Base-by-base conservation (phyloP, 1,140 invertebrate genomes). In the Drosophila takahashii region DNA sequence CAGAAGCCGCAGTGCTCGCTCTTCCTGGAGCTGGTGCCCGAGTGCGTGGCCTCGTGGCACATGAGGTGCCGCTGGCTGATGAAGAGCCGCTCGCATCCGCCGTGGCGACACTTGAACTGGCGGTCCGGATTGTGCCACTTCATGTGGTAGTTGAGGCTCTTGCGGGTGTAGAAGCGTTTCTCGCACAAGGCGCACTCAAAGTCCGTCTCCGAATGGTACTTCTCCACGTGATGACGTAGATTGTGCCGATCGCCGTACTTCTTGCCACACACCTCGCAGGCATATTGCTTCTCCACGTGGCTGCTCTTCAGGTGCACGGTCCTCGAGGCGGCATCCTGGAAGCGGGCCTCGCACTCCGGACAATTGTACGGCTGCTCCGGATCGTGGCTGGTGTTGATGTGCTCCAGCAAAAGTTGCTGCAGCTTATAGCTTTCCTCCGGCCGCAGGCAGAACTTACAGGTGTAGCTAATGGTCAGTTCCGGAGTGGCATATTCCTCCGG, bases 231-330 rank as follows among this genome's bases (percentile, higher is more conserved):
- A 66, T 91, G 87, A 0, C 77, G 70, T 29, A 91, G 56, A 56
- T 91, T 91, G 26, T 89, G 87, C n/a, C 90, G 83, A 80, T 91
- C 90, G 2, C 90, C 74, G 18, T 91, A 91, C 53, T 89, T 89
- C 45, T 91, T 91, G 45, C 90, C 90, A 29, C 90, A 91, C 27
- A 87, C 83, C 11, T 75, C 71, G 52, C 90, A 91, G 3, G 36
- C 44, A 16, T 79, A 77, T 36, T 90, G 80, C 44, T 91, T 91
- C 9, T 85, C 77, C 5, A 91, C 81, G 36, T 91, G 90, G 15
- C 45, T 51, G 47, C 42, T 77, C 36, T 91, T 91, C 44, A 91
- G 70, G 42, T 91, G 90, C 5, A 91, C 87, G 0, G 90, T 91
- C 1, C 90, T 77, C 4, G 90, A 91, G 9, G 90, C 90, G 16